Evolutionary conservation across 2,888 invertebrate genomes (phyloP).

Genomic region (Scaptomyza flava): DNA sequence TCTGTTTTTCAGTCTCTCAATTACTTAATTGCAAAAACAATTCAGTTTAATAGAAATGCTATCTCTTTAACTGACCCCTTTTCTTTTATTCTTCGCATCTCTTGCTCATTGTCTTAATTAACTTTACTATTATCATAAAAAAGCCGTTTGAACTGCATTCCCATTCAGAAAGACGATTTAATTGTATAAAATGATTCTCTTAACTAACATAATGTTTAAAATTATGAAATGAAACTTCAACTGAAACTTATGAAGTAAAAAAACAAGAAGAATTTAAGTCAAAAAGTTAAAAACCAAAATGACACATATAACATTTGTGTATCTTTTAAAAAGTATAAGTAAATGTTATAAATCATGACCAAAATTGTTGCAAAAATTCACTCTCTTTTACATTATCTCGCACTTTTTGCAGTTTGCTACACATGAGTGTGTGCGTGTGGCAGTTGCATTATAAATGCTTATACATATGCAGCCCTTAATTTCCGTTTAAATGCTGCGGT

Average conservation of each 20-base stretch:
- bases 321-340: conserved; percentile 12
- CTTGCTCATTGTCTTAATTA: not conserved
- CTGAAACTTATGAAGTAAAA: not conserved
- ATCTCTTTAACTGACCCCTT: not conserved
- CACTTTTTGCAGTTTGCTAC: conserved; percentile 1
- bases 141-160: not conserved
- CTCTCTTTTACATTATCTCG: not conserved
- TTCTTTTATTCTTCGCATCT: not conserved
- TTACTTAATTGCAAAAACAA: conserved; percentile 9
- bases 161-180: not conserved
- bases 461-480: conserved; percentile 59
- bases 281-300: conserved; percentile 2
- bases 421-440: conserved; percentile 1
- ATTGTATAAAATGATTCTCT: too few relatives aligned
- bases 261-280: too few relatives aligned
- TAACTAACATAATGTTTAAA: too few relatives aligned
- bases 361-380: not conserved
- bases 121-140: not conserved
- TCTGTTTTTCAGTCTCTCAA: not conserved
- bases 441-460: conserved; percentile 37
- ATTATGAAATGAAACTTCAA: not conserved
- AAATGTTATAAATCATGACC: conserved; percentile 33
- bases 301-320: not conserved
- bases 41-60: not conserved
- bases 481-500: conserved; percentile 69